phyloP scores from a whole-genome alignment of 2,888 invertebrate species.

The Prostheceraeus crozeri region DNA sequence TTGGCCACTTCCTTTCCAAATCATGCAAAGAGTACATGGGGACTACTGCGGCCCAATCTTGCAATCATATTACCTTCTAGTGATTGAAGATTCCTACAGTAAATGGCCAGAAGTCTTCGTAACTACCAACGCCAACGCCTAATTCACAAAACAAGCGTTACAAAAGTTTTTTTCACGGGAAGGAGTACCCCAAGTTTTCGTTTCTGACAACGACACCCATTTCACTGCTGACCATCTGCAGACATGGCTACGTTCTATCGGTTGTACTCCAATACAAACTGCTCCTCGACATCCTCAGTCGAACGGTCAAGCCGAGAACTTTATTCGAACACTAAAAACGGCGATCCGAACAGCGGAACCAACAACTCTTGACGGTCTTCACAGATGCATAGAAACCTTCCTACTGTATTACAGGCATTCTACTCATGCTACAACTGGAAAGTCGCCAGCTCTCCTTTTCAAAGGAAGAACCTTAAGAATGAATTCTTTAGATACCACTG shows the following conservation, averaged over 20 bases:
- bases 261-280: not conserved
- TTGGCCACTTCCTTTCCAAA: conserved; percentile 12
- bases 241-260: not conserved
- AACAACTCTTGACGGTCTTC: not conserved
- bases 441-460: conserved; percentile 3
- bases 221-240: not conserved
- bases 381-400: not conserved
- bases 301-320: conserved; percentile 13
- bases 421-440: not conserved
- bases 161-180: conserved; percentile 13
- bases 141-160: conserved; percentile 1
- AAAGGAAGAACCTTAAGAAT: not conserved
- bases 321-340: conserved; percentile 1
- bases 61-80: not conserved
- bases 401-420: conserved; percentile 1
- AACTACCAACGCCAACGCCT: conserved; percentile 1
- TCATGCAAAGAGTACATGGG: conserved; percentile 14
- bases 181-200: not conserved
- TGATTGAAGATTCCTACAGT: conserved; percentile 3
- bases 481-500: no score
- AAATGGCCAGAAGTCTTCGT: conserved; percentile 27
- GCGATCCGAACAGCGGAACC: not conserved
- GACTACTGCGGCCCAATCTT: conserved; percentile 3
- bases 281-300: conserved; percentile 7
- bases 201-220: conserved; percentile 4